Evolutionary conservation across 2,888 invertebrate species (phyloP), one percentile per base, ranked within the genome.

Genomic region (Cheilosia grossa): DNA sequence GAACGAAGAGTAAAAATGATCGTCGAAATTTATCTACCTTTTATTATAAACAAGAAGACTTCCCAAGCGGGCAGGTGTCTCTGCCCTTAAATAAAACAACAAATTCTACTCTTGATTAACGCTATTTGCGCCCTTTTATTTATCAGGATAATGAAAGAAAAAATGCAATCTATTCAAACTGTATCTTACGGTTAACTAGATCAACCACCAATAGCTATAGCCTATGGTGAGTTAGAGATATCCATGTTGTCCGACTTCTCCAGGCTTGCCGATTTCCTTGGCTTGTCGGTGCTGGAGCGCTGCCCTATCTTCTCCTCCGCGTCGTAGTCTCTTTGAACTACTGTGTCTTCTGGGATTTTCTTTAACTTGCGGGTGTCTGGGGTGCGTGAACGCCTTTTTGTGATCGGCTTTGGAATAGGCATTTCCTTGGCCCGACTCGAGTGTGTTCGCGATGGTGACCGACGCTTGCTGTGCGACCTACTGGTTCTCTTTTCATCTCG

Each of bases 161-260:
- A 49, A 70, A 75, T 58, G 17, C 47, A 75, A 47, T 66, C 47
- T 67, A 4, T 70, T 63, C 63, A 63, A 51, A 21, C 73, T 56
- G 54, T 69, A 78, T 83, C 69, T 83, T 79, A 79, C 73, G 73
- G 24, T 69, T 44, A 73, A 47, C 27, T 30, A 70, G 27, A 58
- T 24, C 30, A 19, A 37, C 15, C 33, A 40, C 24, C 21, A 10
- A 9, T 7, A 27, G 5, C 15, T 10, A 3, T 24, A 17, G n/a
- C 87, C 92, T 93, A 96, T 70, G 96, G 96, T 78, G 96, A 96
- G 92, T 96, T 95, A 17, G 96, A 96, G 91, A 96, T 96, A 91
- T 96, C 96, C 96, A 96, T 96, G 90, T 96, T 95, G 91, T 95
- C 95, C 1, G 94, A 92, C 88, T 94, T 93, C 88, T 93, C 93